Evolutionary conservation across 2,113 vertebrate species (phyloP), one percentile per base, ranked within the genome.

Genomic region (Bubo bubo): DNA sequence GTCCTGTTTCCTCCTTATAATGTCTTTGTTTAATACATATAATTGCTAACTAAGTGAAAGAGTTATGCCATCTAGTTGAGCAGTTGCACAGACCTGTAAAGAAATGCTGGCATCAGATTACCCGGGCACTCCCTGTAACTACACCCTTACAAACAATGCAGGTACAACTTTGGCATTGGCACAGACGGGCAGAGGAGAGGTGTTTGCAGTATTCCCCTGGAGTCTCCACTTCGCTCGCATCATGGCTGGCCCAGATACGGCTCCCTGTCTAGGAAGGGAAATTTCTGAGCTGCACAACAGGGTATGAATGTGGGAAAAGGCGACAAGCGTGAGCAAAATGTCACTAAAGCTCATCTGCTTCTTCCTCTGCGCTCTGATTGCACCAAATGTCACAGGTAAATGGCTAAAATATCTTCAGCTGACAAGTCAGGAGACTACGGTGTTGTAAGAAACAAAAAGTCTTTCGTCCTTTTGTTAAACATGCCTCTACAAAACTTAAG

Each of bases 301-400:
- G 35, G 21, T 47, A 24, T 88, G 87, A 95, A 39, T 0, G 9
- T 22, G 43, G 60, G 26, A 60, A 58, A 84, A 75, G 53, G 37
- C 1, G 1, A 72, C 73, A 72, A 62, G n/a, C 2, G 1, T 18
- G 15, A 89, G 76, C 28, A 91, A 47, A 91, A 96, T 93, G 88
- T 45, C 67, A 12, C 30, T 28, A 45, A 59, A 68, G 8, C 49
- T 95, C 90, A 4, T 82, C 92, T 95, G 52, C 49, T 58, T 90
- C 93, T 23, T 94, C 87, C 49, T 96, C 77, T 88, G 87, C 14
- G 0, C 58, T 12, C 71, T 88, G 91, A 73, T 83, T 8, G 39
- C 93, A 45, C 32, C 92, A 32, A 4, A n/a, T 4, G 70, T 90
- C 81, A 45, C 96, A 97, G 96, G 96, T 97, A 92, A 97, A 75